A percentile compares a stretch with the other conserved stretches of the same genome.
Conservation (phyloP, 2,113 vertebrate species). For the Vulpes lagopus region DNA sequence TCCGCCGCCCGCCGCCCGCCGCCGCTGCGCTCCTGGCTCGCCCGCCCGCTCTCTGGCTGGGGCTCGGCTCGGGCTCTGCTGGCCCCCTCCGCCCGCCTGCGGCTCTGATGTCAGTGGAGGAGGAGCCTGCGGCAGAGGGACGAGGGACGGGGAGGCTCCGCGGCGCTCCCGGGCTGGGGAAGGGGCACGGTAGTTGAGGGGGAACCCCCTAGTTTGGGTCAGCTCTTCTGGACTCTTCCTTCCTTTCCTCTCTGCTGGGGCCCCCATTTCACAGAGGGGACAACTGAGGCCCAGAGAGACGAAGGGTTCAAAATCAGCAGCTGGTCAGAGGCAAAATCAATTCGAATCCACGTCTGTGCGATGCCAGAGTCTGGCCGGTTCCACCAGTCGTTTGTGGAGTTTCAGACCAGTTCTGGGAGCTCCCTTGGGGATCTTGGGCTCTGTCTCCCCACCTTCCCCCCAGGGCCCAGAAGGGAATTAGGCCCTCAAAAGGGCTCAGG, state of each 20-base stretch:
- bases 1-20: neutral
- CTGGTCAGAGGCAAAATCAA: neutral
- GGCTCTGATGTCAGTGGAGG: conserved; percentile 83
- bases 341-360: neutral
- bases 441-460: neutral
- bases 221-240: too few species aligned
- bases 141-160: neutral
- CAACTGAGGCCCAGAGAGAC: neutral
- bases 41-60: neutral
- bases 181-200: neutral
- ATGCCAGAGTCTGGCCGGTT: neutral
- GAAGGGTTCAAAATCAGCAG: neutral
- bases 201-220: neutral
- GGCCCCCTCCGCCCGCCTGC: conserved; percentile 57
- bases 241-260: neutral
- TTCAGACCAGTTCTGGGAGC: neutral
- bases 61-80: neutral
- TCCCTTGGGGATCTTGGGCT: neutral
- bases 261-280: neutral
- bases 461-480: neutral
- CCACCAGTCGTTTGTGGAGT: neutral
- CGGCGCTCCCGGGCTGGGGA: neutral
- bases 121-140: conserved; percentile 68
- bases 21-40: neutral
- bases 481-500: neutral